These are phyloP conservation scores for Gisinianus flammeolus DNA, from an alignment of 2,888 invertebrate species.

Conservation along the genomic window DNA sequence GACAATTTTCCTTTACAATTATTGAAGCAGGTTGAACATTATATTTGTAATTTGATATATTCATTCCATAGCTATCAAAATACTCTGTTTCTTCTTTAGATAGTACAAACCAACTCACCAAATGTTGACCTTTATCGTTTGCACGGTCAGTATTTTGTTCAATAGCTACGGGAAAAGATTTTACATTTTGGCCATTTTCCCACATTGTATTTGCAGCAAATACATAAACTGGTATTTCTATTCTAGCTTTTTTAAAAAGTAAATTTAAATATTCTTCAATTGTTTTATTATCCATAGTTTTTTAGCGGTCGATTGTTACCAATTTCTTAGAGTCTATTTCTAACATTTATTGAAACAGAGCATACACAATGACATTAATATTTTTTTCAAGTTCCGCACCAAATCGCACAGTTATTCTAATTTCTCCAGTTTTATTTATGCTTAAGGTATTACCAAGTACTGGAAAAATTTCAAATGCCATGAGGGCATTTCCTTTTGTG, in stretches of 20 bases:
- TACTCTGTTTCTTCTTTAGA: neutral
- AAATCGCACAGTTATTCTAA: neutral
- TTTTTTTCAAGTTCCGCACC: neutral
- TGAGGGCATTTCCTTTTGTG: neutral
- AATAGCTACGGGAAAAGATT: neutral
- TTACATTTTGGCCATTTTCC: neutral
- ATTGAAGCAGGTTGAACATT: neutral
- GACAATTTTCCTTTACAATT: conserved; percentile 1
- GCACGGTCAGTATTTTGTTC: neutral
- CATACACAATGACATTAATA: neutral
- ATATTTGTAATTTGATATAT: neutral
- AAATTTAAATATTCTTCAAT: neutral
- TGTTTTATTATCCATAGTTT: neutral
- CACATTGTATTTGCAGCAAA: neutral
- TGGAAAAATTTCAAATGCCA: neutral
- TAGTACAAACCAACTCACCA: neutral
- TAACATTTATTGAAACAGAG: neutral
- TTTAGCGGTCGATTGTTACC: neutral
- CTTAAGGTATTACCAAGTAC: neutral
- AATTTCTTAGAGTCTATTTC: neutral
- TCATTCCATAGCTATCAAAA: neutral
- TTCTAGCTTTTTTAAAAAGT: neutral
- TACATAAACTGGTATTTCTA: neutral
- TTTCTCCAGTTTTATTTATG: conserved; percentile 7
- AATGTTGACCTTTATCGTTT: too few species aligned